A percentile compares a stretch with the other conserved stretches of the same genome.
phyloP scores from a whole-genome alignment of 2,888 invertebrate genomes.

The Acheta domesticus region DNA sequence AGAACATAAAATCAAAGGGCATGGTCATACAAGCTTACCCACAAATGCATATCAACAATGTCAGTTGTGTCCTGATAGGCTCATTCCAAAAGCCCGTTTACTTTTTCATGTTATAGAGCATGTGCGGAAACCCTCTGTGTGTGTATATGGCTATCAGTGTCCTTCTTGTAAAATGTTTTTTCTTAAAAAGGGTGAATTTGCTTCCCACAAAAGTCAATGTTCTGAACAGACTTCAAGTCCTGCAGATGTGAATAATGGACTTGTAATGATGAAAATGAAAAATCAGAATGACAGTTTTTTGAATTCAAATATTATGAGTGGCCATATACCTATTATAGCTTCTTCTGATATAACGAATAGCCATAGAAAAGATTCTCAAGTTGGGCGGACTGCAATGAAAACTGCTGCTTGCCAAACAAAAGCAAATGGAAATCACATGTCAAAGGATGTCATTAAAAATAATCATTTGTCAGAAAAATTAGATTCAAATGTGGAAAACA shows the following conservation, averaged over 20 bases:
- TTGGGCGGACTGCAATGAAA: not conserved
- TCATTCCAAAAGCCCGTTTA: conserved; percentile 29
- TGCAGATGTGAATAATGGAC: not conserved
- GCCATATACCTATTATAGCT: not conserved
- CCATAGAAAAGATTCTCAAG: not conserved
- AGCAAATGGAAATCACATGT: not conserved
- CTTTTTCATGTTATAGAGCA: conserved; percentile 27
- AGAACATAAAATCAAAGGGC: conserved; percentile 27
- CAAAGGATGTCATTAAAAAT: not conserved
- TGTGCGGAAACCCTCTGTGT: not conserved
- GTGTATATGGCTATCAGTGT: conserved; percentile 27
- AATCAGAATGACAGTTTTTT: not conserved
- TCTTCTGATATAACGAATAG: not conserved
- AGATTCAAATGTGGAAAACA: not conserved
- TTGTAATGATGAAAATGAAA: not conserved
- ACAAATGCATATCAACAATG: conserved; percentile 29
- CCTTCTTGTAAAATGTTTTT: conserved; percentile 22
- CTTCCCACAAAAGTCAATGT: conserved; percentile 22
- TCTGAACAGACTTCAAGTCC: not conserved
- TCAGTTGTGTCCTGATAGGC: conserved; percentile 26
- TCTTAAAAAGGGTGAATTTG: conserved; percentile 27
- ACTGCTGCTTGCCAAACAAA: not conserved
- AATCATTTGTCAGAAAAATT: not conserved
- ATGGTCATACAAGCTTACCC: not conserved
- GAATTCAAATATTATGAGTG: not conserved